phyloP scores from a whole-genome alignment of 2,797 vertebrate genomes.

The Gymnothorax reevesii region DNA sequence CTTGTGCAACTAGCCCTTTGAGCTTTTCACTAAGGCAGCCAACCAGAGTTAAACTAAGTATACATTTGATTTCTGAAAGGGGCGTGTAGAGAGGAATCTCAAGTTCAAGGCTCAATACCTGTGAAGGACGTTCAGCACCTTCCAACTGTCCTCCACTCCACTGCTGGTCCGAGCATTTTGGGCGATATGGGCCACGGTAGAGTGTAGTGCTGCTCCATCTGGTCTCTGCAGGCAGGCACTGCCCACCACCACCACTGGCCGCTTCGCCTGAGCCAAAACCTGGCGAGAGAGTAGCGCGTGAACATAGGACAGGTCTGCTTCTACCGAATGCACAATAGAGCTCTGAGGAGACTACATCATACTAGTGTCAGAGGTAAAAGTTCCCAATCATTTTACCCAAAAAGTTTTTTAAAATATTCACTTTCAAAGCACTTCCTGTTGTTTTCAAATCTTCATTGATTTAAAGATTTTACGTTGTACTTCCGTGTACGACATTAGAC shows the following conservation, averaged over 20 bases:
- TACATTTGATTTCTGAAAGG: neutral
- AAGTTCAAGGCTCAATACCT: constrained; percentile 60
- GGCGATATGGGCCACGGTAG: constrained; percentile 82
- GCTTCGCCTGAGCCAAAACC: constrained; percentile 83
- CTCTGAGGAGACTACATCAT: too few relatives aligned
- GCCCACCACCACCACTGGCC: constrained; percentile 88
- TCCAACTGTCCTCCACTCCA: constrained; percentile 83
- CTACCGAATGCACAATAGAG: neutral
- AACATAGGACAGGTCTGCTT: neutral
- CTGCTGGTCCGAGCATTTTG: constrained; percentile 83
- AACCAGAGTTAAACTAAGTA: neutral
- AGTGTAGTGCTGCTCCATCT: constrained; percentile 86
- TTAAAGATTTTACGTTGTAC: too few relatives aligned
- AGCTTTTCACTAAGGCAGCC: neutral
- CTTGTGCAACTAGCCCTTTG: neutral
- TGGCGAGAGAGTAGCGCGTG: constrained; percentile 51
- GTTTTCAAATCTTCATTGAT: too few relatives aligned
- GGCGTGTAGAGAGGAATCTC: neutral
- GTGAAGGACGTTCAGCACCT: constrained; percentile 89
- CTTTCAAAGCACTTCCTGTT: too few relatives aligned
- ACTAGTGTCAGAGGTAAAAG: too few relatives aligned
- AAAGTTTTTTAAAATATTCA: too few relatives aligned
- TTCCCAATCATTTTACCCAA: too few relatives aligned
- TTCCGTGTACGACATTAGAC: too few relatives aligned
- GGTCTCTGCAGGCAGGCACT: constrained; percentile 87